Conservation (phyloP, 1,140 invertebrate species). For the Megalopta genalis region DNA sequence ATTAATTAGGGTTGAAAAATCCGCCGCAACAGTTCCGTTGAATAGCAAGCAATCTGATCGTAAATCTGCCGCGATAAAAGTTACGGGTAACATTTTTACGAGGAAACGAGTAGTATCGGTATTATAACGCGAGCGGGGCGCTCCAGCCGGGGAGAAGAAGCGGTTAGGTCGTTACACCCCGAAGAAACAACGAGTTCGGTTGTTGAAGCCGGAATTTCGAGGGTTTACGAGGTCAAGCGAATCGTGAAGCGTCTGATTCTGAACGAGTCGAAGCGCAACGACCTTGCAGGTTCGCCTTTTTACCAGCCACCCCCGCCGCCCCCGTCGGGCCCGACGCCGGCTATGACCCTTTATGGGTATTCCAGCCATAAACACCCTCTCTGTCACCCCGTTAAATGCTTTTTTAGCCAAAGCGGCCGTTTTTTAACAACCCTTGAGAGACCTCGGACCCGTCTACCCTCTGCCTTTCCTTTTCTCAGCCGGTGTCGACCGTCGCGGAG, state of each 20-base stretch:
- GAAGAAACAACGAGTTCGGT: slow-evolving; percentile 11
- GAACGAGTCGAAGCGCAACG: slow-evolving; percentile 34
- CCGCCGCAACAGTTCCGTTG: too few species aligned
- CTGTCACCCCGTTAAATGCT: slow-evolving; percentile 73
- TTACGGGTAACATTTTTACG: not conserved
- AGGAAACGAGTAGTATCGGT: not conserved
- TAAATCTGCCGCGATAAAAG: not conserved
- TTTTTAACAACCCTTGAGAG: slow-evolving; percentile 77
- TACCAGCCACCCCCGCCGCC: not conserved
- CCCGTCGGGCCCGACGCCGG: slow-evolving; percentile 4
- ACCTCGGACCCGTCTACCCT: slow-evolving; percentile 38
- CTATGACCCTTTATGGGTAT: slow-evolving; percentile 52
- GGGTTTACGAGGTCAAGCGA: slow-evolving; percentile 29
- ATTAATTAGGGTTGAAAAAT: too few species aligned
- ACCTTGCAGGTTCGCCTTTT: slow-evolving; percentile 46
- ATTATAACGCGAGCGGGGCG: not conserved
- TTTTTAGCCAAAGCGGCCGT: slow-evolving; percentile 64
- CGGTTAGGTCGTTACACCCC: not conserved
- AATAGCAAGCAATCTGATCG: too few species aligned
- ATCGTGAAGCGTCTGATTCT: slow-evolving; percentile 33
- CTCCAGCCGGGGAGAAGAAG: too few species aligned
- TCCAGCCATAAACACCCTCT: slow-evolving; percentile 68
- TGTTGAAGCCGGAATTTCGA: slow-evolving; percentile 13
- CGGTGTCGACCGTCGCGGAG: slow-evolving; percentile 32
- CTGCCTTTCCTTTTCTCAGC: slow-evolving; percentile 5